Conservation (phyloP, 2,888 invertebrate genomes). For the Osmoderma eremita region DNA sequence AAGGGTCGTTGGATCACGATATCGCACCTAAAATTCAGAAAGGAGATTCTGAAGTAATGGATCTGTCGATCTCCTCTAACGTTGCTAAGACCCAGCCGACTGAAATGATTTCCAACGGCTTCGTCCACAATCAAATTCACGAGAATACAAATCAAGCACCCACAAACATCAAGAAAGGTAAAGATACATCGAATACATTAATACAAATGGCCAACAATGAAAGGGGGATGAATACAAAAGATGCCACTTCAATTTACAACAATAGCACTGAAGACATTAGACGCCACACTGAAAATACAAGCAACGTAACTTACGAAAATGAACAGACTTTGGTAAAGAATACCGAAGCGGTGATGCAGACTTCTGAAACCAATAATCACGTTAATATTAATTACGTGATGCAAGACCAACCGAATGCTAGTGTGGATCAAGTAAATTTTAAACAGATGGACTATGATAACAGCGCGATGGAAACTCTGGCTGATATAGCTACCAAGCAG, state of each 20-base stretch:
- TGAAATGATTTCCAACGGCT: conserved; percentile 31
- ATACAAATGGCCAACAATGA: conserved; percentile 37
- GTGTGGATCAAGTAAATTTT: conserved; percentile 34
- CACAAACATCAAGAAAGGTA: background rate
- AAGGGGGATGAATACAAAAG: conserved; percentile 11
- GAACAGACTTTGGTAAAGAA: conserved; percentile 20
- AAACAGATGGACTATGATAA: conserved; percentile 58
- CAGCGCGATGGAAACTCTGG: conserved; percentile 64
- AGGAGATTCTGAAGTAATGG: conserved; percentile 59
- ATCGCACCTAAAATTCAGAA: conserved; percentile 52
- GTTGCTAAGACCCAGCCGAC: conserved; percentile 10
- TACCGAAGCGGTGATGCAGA: conserved; percentile 12
- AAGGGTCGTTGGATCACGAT: conserved; percentile 33
- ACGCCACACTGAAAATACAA: conserved; percentile 6
- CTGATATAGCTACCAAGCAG: conserved; percentile 63
- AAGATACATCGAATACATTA: conserved; percentile 18
- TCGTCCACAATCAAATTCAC: conserved; percentile 1
- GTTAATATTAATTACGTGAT: conserved; percentile 28
- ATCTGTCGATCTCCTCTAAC: conserved; percentile 54
- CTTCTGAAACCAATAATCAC: conserved; percentile 12
- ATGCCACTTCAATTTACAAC: conserved; percentile 8
- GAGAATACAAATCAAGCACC: conserved; percentile 5
- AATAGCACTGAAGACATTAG: conserved; percentile 1
- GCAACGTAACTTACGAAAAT: conserved; percentile 4
- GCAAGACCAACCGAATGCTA: conserved; percentile 27